A percentile compares a stretch with the other conserved stretches of the same genome.
Conservation (phyloP, 1,140 invertebrate genomes). For the Pseudomyrmex pallidus region DNA sequence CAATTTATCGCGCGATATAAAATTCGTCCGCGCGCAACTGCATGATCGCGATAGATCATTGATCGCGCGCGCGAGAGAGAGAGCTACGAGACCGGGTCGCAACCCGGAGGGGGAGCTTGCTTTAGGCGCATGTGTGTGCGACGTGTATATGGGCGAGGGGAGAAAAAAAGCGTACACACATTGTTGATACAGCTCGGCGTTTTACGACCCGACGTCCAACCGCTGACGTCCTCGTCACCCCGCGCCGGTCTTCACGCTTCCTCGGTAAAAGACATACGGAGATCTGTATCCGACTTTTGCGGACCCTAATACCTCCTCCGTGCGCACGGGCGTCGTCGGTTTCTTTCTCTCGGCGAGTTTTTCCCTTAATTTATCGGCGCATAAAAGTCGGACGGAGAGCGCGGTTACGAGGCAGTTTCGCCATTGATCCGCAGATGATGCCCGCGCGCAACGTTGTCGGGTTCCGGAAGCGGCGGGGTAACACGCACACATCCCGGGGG, state of each 20-base stretch:
- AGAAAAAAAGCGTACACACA: conserved; percentile 11
- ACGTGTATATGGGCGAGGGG: not conserved
- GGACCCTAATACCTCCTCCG: conserved; percentile 21
- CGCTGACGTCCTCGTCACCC: conserved; percentile 34
- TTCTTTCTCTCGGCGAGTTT: conserved; percentile 23
- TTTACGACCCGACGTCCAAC: conserved; percentile 60
- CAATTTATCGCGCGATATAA: conserved; percentile 61
- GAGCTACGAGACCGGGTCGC: too few relatives aligned
- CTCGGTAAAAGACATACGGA: conserved; percentile 49
- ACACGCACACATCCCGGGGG: not conserved
- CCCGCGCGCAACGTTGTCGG: not conserved
- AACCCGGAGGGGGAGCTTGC: not conserved
- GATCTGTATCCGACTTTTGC: conserved; percentile 46
- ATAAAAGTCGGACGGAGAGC: conserved; percentile 63
- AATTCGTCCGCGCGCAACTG: conserved; percentile 47
- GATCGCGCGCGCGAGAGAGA: conserved; percentile 16
- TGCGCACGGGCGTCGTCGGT: conserved; percentile 11
- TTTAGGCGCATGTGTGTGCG: not conserved
- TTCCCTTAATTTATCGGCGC: conserved; percentile 67
- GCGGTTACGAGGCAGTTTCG: conserved; percentile 39
- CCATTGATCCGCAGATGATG: conserved; percentile 47
- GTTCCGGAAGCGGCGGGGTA: conserved; percentile 29
- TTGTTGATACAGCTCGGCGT: conserved; percentile 52
- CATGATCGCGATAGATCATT: conserved; percentile 56
- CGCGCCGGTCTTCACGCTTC: conserved; percentile 40